Evolutionary conservation across 1,140 invertebrate species (phyloP).

Genomic region (Aphidius ervi): DNA sequence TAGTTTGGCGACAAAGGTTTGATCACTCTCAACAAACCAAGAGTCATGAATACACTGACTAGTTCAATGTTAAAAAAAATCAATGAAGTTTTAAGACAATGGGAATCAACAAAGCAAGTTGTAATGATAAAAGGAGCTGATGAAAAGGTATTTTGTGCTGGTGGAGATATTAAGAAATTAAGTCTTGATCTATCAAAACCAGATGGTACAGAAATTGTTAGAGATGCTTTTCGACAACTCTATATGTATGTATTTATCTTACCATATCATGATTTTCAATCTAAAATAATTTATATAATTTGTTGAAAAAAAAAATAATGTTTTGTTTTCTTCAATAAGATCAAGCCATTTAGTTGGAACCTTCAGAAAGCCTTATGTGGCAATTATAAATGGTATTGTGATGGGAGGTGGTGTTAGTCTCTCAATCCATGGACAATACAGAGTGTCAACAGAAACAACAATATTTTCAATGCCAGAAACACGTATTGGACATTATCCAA

Average conservation of each 20-base stretch:
- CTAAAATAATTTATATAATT: too few relatives aligned
- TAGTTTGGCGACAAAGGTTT: constrained; percentile 61
- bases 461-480: constrained; percentile 99
- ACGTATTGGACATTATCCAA: constrained; percentile 92
- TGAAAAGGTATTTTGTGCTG: constrained; percentile 97
- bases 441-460: constrained; percentile 93
- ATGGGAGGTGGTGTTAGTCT: constrained; percentile 99
- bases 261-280: too few relatives aligned
- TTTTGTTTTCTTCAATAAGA: too few relatives aligned
- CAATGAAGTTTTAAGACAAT: constrained; percentile 74
- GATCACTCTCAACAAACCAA: constrained; percentile 89
- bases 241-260: constrained; percentile 60
- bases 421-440: constrained; percentile 88
- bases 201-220: constrained; percentile 57
- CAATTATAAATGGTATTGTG: constrained; percentile 93
- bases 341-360: constrained; percentile 74
- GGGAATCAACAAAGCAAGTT: constrained; percentile 77
- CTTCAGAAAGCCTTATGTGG: constrained; percentile 87
- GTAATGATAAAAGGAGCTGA: constrained; percentile 90
- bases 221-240: constrained; percentile 87
- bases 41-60: constrained; percentile 90
- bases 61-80: constrained; percentile 86
- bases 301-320: too few relatives aligned
- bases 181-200: constrained; percentile 39
- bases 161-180: constrained; percentile 76